Base-by-base conservation (phyloP, 2,113 vertebrate species). In the Strix aluco region DNA sequence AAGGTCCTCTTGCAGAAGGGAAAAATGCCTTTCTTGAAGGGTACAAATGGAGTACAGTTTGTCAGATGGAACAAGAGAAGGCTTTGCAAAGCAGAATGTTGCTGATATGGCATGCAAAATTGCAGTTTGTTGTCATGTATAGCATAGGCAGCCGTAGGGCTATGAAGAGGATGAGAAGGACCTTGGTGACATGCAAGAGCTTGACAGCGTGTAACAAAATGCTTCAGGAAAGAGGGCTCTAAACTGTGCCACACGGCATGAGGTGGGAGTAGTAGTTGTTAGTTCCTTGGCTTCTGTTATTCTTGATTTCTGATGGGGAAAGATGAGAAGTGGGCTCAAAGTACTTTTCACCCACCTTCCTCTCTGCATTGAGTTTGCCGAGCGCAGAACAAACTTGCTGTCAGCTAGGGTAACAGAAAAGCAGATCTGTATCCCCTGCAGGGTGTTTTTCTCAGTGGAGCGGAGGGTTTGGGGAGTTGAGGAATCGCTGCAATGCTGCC, bases 401-500 rank as follows among this genome's bases (percentile, higher is more conserved):
- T 57, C 46, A 26, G 58, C 29, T 47, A 73, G 59, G 34, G 44
- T 79, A 65, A 91, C 51, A 52, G 77, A 71, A 80, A 5, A 78
- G 42, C 3, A 10, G 27, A 42, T 49, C 81, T 91, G 29, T 73
- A 73, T 75, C 52, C 49, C 61, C 82, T 91, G 62, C 55, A 51
- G 47, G 67, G 63, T 78, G 47, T 36, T 94, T 91, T 90, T 80
- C 44, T 93, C 59, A 51, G 54, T 87, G 66, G 30, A 73, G 80
- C 54, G 18, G 67, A 92, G 65, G 52, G n/a, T 73, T 52, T 40
- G 36, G 57, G 63, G 47, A 97, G 88, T 86, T 91, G 57, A 88
- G 10, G 54, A 95, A 94, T 86, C 38, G 18, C 80, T 96, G 80
- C 85, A 77, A 23, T n/a, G 52, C 71, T 96, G 75, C 67, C 91